These are phyloP conservation scores for Pygoscelis adeliae DNA, from an alignment of 2,113 vertebrate species.

Conservation along the genomic window DNA sequence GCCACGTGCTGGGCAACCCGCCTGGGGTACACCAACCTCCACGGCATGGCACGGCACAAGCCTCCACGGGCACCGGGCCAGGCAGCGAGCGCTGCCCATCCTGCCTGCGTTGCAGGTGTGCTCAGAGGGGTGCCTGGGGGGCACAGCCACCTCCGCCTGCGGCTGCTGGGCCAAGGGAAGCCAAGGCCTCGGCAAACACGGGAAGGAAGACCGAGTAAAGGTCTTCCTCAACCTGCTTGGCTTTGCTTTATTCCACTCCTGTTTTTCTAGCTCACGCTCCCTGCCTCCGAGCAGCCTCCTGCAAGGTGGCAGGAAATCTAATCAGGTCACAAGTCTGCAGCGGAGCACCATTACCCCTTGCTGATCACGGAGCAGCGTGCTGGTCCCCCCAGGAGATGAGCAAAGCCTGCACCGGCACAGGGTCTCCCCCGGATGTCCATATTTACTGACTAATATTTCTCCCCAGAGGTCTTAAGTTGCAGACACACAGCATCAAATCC, in stretches of 20 bases:
- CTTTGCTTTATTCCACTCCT: background rate
- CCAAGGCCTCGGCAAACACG: background rate
- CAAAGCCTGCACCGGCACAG: background rate
- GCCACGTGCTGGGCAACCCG: background rate
- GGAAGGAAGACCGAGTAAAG: background rate
- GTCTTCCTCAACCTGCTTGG: background rate
- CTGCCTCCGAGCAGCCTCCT: background rate
- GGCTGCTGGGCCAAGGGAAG: background rate
- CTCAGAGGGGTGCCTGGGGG: background rate
- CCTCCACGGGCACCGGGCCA: background rate
- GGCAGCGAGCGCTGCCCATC: background rate
- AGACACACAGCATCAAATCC: background rate
- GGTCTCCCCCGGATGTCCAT: fast-evolving
- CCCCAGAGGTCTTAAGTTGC: background rate
- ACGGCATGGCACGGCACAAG: fast-evolving
- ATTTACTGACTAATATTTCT: background rate
- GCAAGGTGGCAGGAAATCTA: background rate
- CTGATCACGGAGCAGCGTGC: fast-evolving
- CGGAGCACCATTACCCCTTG: background rate
- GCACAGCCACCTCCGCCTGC: background rate
- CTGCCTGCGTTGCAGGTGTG: background rate
- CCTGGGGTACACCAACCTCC: background rate
- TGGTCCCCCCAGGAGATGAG: background rate
- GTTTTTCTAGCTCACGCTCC: fast-evolving
- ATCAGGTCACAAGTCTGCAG: background rate